Evolutionary conservation across 2,888 invertebrate species (phyloP).

Genomic region (Incurvaria masculella): DNA sequence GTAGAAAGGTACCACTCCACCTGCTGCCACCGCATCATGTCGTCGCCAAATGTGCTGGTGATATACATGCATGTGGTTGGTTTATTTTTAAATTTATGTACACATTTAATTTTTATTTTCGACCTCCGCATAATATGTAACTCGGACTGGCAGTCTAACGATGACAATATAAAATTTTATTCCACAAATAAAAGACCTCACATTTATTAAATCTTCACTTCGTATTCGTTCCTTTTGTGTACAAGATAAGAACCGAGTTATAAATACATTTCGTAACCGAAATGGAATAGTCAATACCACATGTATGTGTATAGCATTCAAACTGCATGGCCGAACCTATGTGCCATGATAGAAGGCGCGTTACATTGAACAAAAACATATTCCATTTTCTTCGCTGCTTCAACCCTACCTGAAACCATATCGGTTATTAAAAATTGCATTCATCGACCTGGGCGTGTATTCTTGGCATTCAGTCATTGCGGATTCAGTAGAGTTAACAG

Average conservation of each 20-base stretch:
- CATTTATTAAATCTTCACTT: no score
- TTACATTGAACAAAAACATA: no score
- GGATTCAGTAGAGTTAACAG: no score
- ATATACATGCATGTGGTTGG: background rate
- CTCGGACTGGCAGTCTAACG: background rate
- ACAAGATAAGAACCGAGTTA: no score
- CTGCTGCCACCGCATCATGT: background rate
- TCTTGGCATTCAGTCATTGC: no score
- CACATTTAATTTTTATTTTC: background rate
- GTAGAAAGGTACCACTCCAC: no score
- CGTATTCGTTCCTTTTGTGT: no score
- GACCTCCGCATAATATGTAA: background rate
- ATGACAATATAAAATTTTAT: background rate
- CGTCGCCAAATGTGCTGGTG: background rate
- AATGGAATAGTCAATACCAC: background rate
- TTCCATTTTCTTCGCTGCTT: no score
- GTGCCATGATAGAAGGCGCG: background rate
- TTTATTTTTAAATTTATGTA: background rate
- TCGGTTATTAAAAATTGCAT: no score
- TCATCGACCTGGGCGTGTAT: no score
- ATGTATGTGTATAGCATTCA: background rate
- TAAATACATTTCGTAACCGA: no score
- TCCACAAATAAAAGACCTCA: background rate
- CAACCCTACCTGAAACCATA: no score
- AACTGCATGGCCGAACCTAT: background rate